Percentiles rank a stretch among this genome's conserved stretches.
Conservation (phyloP, 2,888 invertebrate species). For the Sesia apiformis region DNA sequence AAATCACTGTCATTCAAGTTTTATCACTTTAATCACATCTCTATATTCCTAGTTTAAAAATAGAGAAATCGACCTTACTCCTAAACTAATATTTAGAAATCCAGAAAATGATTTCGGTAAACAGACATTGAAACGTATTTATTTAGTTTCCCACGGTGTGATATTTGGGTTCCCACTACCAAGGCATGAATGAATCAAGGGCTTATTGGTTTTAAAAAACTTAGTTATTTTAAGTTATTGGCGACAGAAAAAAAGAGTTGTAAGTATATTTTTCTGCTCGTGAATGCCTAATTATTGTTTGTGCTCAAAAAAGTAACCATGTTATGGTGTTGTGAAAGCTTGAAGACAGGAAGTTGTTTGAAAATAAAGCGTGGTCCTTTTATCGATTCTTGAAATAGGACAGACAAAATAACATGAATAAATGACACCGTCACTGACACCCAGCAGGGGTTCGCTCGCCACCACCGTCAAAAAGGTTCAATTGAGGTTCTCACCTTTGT, state of each 20-base stretch:
- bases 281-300: no score
- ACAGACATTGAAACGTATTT: constrained; percentile 2
- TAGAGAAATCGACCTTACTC: not conserved
- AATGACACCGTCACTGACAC: not conserved
- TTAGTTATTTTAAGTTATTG: no score
- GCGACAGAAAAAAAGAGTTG: no score
- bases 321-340: no score
- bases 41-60: no score
- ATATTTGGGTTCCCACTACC: not conserved
- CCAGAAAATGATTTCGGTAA: not conserved
- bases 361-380: not conserved
- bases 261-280: no score
- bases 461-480: not conserved
- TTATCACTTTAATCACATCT: no score
- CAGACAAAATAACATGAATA: not conserved
- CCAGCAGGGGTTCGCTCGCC: not conserved
- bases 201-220: no score
- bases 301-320: no score
- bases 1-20: no score
- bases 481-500: not conserved
- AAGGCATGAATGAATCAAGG: no score
- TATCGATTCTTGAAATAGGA: constrained; percentile 1
- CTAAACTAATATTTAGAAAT: constrained; percentile 7
- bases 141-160: constrained; percentile 7
- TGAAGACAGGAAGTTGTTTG: no score